Evolutionary conservation across 2,888 invertebrate species (phyloP).

Genomic region (Marronus borbonicus): DNA sequence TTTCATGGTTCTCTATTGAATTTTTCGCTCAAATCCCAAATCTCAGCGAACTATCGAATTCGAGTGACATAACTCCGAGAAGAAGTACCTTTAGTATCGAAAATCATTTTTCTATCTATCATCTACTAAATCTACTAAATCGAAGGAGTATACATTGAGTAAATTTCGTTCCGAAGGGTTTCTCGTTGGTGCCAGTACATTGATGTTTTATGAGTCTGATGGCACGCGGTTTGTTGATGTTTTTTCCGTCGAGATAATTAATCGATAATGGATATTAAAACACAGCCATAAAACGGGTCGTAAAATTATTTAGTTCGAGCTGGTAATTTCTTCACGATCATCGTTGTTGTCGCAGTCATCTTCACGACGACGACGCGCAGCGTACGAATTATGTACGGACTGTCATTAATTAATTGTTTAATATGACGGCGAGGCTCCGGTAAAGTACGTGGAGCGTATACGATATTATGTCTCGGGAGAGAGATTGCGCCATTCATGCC

Average conservation of each 20-base stretch:
- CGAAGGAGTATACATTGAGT: conserved; percentile 52
- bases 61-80: not conserved
- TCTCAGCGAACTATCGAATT: too few species aligned
- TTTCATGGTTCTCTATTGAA: too few species aligned
- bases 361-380: conserved; percentile 15
- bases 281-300: conserved; percentile 56
- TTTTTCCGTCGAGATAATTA: conserved; percentile 59
- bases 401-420: conserved; percentile 5
- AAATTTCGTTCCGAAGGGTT: conserved; percentile 60
- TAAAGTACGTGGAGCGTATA: not conserved
- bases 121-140: conserved; percentile 50
- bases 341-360: conserved; percentile 1
- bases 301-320: conserved; percentile 60
- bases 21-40: too few species aligned
- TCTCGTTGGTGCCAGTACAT: conserved; percentile 57
- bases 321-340: conserved; percentile 55
- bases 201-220: conserved; percentile 62
- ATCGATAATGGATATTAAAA: conserved; percentile 54
- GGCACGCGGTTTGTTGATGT: conserved; percentile 60
- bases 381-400: too few species aligned
- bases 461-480: conserved; percentile 11
- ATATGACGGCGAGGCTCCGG: not conserved
- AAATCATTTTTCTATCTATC: conserved; percentile 20
- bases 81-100: not conserved
- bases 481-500: conserved; percentile 23